Evolutionary conservation across 2,888 invertebrate species (phyloP).

Genomic region (Liodrosophila aerea): DNA sequence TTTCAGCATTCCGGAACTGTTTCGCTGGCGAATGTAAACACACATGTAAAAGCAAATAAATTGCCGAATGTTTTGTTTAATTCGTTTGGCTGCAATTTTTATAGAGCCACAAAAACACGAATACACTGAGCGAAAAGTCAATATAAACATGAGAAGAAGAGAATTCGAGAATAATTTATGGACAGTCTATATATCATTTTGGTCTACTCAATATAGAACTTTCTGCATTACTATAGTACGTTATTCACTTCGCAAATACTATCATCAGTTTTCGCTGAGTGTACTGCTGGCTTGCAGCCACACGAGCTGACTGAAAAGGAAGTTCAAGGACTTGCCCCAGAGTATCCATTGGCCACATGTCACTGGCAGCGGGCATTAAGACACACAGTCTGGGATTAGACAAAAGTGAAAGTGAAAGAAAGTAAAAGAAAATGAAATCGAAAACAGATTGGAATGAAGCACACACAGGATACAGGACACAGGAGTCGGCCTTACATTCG

Average conservation of each 20-base stretch:
- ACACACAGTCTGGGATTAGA: constrained; percentile 47
- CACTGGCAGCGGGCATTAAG: constrained; percentile 59
- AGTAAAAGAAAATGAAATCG: constrained; percentile 6
- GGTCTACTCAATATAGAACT: too few species aligned
- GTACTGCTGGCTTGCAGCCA: too few species aligned
- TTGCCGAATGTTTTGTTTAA: neutral
- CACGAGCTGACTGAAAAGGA: constrained; percentile 25
- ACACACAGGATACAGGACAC: constrained; percentile 6
- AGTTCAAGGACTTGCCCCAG: constrained; percentile 46
- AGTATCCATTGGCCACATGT: constrained; percentile 27
- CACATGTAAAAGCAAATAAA: too few species aligned
- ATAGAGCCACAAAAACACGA: too few species aligned
- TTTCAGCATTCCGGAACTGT: constrained; percentile 6
- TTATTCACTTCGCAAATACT: too few species aligned
- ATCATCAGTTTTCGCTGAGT: too few species aligned
- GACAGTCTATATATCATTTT: too few species aligned
- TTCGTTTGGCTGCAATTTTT: too few species aligned
- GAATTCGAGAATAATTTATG: too few species aligned
- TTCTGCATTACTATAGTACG: too few species aligned
- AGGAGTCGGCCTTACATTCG: constrained; percentile 20
- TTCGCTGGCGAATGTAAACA: constrained; percentile 1
- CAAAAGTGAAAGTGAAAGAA: constrained; percentile 5
- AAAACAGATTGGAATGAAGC: constrained; percentile 30
- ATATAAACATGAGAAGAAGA: too few species aligned
- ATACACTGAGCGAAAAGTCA: too few species aligned